Evolutionary conservation across 2,888 invertebrate species (phyloP), one percentile per base, ranked within the genome.

Genomic region (Drosophila yooni): DNA sequence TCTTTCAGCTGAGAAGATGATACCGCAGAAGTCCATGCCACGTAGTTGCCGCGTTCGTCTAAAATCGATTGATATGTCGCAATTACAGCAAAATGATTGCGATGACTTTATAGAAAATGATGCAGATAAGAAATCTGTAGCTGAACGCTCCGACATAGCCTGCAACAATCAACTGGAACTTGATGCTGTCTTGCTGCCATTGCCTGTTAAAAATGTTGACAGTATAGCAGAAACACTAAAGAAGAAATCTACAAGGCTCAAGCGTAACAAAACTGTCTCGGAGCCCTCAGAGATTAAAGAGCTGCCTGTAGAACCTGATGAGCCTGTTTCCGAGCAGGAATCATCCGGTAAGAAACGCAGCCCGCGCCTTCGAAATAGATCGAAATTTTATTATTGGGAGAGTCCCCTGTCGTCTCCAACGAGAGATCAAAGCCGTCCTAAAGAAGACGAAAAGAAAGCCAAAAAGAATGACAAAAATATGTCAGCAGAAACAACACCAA

Each of bases 31-130:
- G 3, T 3, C 25, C 1, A 60, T 40, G 1, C 1, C n/a, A 0
- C 58, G 50, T 2, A 36, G 2, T 11, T 77, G 77, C 40, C 25
- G 15, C 1, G 73, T 68, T 7, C 50, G 53, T 8, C n/a, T 70
- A 0, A 65, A 76, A 33, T 18, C 66, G 0, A 31, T 70, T 15
- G 25, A 66, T 18, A 3, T 64, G 2, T 15, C 43, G 11, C 34
- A 34, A 25, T 8, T n/a, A 3, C 67, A 25, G 7, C 34, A 8
- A 50, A 56, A 25, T 13, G 13, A 34, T 34, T 18, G 7, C 18
- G 13, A 33, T 3, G 27, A 43, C 6, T 54, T 27, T 11, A 21
- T 33, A 11, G 13, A 6, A 48, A 48, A n/a, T 21, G 34, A 13
- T 48, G 3, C 31, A 2, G 3, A 13, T 18, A 31, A 31, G n/a